Evolutionary conservation across 2,797 vertebrate species (phyloP), one percentile per base, ranked within the genome.

Genomic region (Dipus sagitta): DNA sequence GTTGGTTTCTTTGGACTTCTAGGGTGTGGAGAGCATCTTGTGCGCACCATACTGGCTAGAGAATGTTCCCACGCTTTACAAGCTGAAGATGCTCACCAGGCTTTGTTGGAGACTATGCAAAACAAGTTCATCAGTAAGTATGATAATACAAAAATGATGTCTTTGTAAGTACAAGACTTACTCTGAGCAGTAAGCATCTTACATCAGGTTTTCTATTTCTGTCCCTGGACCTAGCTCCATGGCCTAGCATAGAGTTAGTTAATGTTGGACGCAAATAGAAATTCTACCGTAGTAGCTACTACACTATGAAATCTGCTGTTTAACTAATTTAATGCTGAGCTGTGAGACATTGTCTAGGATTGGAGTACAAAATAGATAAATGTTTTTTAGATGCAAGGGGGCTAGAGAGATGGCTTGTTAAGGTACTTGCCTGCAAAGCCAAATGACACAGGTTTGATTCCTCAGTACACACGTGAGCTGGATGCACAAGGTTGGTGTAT

Each of bases 1-100:
- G 28, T 72, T 91, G 92, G 88, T 97, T 34, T 96, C 97, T 62
- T 93, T 98, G n/a, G 93, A 97, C 94, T 96, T 97, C 18, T 94
- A 99, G 99, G 99, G 96, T 99, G 99, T 98, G 99, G 99, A 95
- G 99, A 99, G 98, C 99, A 99, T 98, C 99, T 99, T 96, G 99
- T 99, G 60, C 99, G 99, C 96, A 99, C 99, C 97, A 99, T 99
- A 98, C 98, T 99, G 98, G 99, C 99, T 96, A 99, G 99, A 98
- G 99, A 99, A 98, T 99, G 99, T 98, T 99, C 99, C 2, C 97
- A 98, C 93, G 99, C 99, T 98, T 98, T 99, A 98, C 99, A 99
- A 98, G 98, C 99, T 54, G 99, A 99, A 97, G 99, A 99, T 98
- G 99, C 99, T 96, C 99, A 99, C 97, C 99, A 99, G 97, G 99